These are phyloP conservation scores for Lacerta agilis DNA, from an alignment of 2,797 vertebrate species.

Conservation along the genomic window DNA sequence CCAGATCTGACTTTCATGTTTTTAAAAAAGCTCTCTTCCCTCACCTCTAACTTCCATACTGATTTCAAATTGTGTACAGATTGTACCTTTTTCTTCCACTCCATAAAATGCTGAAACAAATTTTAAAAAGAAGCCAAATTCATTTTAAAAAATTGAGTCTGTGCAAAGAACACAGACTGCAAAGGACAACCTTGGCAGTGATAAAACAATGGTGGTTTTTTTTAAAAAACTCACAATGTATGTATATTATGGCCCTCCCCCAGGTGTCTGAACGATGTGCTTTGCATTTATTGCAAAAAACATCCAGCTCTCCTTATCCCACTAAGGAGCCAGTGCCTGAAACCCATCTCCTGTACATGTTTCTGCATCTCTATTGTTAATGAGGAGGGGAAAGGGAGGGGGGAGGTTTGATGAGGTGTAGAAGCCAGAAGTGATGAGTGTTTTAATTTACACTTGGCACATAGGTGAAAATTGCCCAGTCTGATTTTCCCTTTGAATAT, in stretches of 20 bases:
- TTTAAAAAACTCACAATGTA: background rate
- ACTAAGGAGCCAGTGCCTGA: background rate
- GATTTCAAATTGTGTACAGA: background rate
- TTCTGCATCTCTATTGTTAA: background rate
- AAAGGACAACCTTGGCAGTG: background rate
- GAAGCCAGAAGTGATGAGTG: constrained; percentile 1
- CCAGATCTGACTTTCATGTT: no score
- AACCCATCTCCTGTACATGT: no score
- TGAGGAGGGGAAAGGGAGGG: no score
- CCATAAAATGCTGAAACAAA: background rate
- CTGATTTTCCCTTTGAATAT: constrained; percentile 8
- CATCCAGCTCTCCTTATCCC: background rate
- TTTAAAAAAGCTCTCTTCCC: background rate
- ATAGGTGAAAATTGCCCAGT: constrained; percentile 24
- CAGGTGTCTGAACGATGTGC: background rate
- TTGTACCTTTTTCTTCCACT: background rate
- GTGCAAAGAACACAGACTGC: background rate
- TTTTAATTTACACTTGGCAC: constrained; percentile 29
- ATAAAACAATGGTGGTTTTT: background rate
- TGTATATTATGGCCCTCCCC: background rate
- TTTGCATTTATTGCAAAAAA: background rate
- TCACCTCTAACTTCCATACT: background rate
- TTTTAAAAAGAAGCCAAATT: background rate
- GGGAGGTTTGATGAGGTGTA: background rate
- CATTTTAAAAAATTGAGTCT: background rate